Conservation (phyloP, 2,797 vertebrate species). For the Enteromius argenteus region DNA sequence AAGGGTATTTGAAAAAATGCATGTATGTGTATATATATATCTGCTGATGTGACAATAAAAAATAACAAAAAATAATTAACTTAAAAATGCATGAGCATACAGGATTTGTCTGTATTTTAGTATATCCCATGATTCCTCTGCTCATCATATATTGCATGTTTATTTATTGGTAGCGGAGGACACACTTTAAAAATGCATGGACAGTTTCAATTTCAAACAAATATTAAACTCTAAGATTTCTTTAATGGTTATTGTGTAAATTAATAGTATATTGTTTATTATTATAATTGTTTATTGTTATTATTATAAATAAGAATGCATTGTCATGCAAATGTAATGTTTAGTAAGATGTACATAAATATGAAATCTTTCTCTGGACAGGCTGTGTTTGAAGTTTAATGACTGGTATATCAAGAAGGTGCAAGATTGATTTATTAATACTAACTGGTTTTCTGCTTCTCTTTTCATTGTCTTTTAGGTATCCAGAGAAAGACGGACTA, state of each 20-base stretch:
- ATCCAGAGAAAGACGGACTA: conserved; percentile 54
- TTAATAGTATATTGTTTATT: neutral
- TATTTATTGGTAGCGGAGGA: neutral
- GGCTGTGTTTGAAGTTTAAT: neutral
- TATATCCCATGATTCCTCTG: conserved; percentile 2
- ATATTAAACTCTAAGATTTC: neutral
- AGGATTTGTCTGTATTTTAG: conserved; percentile 21
- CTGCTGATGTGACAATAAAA: neutral
- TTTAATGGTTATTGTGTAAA: neutral
- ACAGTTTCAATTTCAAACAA: neutral
- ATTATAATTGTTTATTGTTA: neutral
- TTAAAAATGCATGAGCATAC: conserved; percentile 63
- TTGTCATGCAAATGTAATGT: conserved; percentile 58
- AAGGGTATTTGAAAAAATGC: too few species aligned
- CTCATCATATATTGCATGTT: neutral
- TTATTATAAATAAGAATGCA: conserved; percentile 46
- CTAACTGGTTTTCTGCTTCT: conserved; percentile 48
- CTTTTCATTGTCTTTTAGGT: conserved; percentile 68
- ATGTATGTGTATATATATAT: neutral
- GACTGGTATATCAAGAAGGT: neutral
- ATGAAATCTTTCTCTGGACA: neutral
- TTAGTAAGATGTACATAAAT: neutral
- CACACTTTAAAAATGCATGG: conserved; percentile 29
- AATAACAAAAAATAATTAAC: conserved; percentile 11
- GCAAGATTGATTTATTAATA: neutral